Evolutionary conservation across 2,888 invertebrate genomes (phyloP).

Genomic region (Liodrosophila aerea): DNA sequence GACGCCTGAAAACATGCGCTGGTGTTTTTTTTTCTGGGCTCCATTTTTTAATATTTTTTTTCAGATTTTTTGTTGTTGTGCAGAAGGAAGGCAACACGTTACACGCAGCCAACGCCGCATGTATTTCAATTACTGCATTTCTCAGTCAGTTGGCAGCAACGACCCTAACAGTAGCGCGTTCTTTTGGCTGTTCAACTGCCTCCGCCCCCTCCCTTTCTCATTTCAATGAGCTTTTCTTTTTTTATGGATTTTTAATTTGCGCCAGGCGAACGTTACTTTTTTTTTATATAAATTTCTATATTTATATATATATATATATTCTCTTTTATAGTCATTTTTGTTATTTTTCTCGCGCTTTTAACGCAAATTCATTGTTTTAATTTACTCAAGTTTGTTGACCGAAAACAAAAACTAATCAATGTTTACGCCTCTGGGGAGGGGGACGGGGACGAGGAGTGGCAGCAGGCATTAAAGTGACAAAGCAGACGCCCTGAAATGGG

Average conservation of each 20-base stretch:
- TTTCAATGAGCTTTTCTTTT: slow-evolving; percentile 14
- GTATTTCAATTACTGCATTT: slow-evolving; percentile 76
- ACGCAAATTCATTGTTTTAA: slow-evolving; percentile 76
- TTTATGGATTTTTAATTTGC: slow-evolving; percentile 68
- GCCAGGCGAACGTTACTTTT: slow-evolving; percentile 36
- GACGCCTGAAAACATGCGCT: slow-evolving; percentile 45
- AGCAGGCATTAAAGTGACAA: slow-evolving; percentile 44
- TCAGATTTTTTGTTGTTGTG: slow-evolving; percentile 8
- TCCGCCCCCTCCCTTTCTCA: slow-evolving; percentile 21
- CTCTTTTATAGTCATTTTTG: slow-evolving; percentile 28
- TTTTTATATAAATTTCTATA: slow-evolving; percentile 9
- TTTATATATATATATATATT: slow-evolving; percentile 1
- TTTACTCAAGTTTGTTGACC: slow-evolving; percentile 74
- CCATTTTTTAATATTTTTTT: slow-evolving; percentile 2
- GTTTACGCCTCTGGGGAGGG: slow-evolving; percentile 17
- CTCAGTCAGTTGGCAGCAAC: slow-evolving; percentile 41
- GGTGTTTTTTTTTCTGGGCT: slow-evolving; percentile 18
- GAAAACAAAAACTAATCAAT: slow-evolving; percentile 74
- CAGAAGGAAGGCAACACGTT: slow-evolving; percentile 20
- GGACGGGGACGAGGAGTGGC: neutral
- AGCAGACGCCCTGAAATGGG: slow-evolving; percentile 42
- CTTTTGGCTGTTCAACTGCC: slow-evolving; percentile 3
- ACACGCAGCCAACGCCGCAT: slow-evolving; percentile 64
- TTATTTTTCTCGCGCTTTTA: slow-evolving; percentile 53
- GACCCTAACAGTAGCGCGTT: slow-evolving; percentile 24